Percentiles rank a stretch among this genome's conserved stretches.
phyloP scores from a whole-genome alignment of 2,113 vertebrate genomes.

The Dipodomys stephensi region DNA sequence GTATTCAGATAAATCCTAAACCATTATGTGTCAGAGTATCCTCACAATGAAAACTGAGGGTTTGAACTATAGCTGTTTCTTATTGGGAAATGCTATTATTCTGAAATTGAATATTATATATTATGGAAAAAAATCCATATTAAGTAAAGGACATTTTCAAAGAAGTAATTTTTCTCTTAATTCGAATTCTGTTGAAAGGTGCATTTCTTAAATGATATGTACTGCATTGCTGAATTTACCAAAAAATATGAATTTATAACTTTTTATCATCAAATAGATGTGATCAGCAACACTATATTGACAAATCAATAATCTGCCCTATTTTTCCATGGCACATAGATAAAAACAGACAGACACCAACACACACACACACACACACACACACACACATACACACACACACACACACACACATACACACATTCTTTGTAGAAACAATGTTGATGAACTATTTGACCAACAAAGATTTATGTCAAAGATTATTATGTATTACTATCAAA shows the following conservation, averaged over 20 bases:
- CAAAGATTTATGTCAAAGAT: background rate
- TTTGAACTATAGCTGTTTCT: background rate
- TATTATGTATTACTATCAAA: constrained; percentile 1
- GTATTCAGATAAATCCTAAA: background rate
- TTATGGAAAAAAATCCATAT: background rate
- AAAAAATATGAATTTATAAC: background rate
- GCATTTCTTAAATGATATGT: background rate
- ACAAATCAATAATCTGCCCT: background rate
- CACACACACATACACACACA: background rate
- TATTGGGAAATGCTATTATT: background rate
- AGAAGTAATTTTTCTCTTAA: background rate
- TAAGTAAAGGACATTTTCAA: background rate
- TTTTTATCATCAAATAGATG: background rate
- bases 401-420: background rate
- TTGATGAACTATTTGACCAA: background rate
- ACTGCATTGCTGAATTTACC: background rate
- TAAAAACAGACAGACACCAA: background rate
- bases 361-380: background rate
- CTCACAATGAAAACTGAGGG: background rate
- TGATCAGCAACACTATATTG: background rate
- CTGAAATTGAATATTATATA: background rate
- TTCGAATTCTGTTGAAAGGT: background rate
- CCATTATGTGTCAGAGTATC: too few species aligned
- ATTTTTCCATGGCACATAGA: background rate
- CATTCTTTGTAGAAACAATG: background rate